phyloP scores from a whole-genome alignment of 2,797 vertebrate species.

The Hydrophis major region DNA sequence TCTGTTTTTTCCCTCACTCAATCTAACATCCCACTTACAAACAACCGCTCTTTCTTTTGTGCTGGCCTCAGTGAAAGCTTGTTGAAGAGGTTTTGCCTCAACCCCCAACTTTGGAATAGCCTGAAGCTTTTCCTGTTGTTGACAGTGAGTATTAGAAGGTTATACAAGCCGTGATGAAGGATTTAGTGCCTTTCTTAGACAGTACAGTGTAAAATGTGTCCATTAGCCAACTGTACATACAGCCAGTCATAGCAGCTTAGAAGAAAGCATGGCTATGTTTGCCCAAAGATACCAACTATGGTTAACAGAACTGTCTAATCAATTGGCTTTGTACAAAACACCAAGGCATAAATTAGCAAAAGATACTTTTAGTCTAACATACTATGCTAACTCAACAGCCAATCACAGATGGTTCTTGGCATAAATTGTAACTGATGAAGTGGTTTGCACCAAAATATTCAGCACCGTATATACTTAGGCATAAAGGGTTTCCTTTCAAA shows the following conservation, averaged over 20 bases:
- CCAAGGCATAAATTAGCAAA: not conserved
- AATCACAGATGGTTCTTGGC: not conserved
- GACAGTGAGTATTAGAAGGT: not conserved
- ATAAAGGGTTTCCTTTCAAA: not conserved
- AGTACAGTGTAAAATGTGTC: not conserved
- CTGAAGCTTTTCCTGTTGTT: not conserved
- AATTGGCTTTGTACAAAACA: not conserved
- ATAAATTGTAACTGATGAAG: not conserved
- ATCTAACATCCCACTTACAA: not conserved
- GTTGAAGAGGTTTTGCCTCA: not conserved
- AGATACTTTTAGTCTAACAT: not conserved
- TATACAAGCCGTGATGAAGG: not conserved
- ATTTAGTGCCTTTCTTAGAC: not conserved
- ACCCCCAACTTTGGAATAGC: not conserved
- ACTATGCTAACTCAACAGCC: not conserved
- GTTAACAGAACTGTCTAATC: not conserved
- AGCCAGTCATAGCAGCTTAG: not conserved
- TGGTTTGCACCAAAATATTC: not conserved
- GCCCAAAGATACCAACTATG: not conserved
- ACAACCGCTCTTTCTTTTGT: not conserved
- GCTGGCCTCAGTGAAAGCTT: not conserved
- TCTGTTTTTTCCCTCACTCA: not conserved
- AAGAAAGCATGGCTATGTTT: not conserved
- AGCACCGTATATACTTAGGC: not conserved
- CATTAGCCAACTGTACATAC: not conserved